Base-by-base conservation (phyloP, 2,888 invertebrate species). In the Gortyna flavago region DNA sequence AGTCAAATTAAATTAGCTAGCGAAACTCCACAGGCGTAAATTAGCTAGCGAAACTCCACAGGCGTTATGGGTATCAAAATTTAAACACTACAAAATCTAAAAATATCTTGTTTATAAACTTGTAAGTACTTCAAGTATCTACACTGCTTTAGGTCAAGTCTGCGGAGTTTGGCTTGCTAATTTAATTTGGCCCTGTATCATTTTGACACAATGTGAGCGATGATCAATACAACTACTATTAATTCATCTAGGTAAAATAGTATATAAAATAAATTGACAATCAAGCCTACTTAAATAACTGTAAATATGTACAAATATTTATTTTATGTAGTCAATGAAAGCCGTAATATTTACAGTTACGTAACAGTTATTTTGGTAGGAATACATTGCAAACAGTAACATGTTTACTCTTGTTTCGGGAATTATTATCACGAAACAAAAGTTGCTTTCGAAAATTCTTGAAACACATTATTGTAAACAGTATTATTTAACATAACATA, bases 271-370 rank as follows among this genome's bases (percentile, higher is more conserved):
- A 54, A 41, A 48, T 48, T 25, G 11, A 54, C 5, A 32, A 57
- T 54, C 70, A 73, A n/a, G 25, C 32, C 18, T 32, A 32, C n/a
- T 25, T 41, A 73, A 73, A 69, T 32, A 68, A 13, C 32, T n/a
- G 44, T 35, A 11, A 62, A n/a, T 73, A 38, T 18, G 25, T n/a
- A 41, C 25, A 51, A 51, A 62, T 38, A 51, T 75, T 62, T 38
- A 51, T 75, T 62, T 29, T 25, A 51, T 21, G 11, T 32, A 13
- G 1, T 1, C 38, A 25, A 51, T 38, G 38, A 51, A 51, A 51
- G 35, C 21, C 18, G 13, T 61, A 25, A 72, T 35, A 71, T 59
- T 44, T n/a, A 35, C 35, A 59, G 13, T 25, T 38, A n/a, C n/a
- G 29, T 4, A 41, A 29, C 6, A 54, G 18, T 8, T 25, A 32